Conservation (phyloP, 2,113 vertebrate species). For the Toxotes jaculatrix region DNA sequence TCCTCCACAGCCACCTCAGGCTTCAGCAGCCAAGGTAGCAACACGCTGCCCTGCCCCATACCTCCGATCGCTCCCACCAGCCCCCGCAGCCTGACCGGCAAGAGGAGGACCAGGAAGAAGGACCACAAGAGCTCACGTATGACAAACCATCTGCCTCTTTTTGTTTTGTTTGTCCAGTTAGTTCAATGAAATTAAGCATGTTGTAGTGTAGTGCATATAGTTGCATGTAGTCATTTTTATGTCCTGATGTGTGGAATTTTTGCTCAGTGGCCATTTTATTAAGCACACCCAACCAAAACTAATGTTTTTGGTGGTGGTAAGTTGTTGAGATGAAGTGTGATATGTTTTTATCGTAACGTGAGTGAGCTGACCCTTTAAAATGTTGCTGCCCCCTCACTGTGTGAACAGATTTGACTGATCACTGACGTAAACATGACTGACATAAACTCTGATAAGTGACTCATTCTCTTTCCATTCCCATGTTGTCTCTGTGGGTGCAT, state of each 20-base stretch:
- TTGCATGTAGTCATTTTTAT: constrained; percentile 3
- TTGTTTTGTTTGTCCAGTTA: not conserved
- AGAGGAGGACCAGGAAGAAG: constrained; percentile 90
- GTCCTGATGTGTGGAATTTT: not conserved
- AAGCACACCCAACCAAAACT: not conserved
- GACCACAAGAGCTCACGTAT: constrained; percentile 95
- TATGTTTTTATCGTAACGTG: not conserved
- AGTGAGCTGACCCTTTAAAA: constrained; percentile 16
- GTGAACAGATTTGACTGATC: constrained; percentile 54
- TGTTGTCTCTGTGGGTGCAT: constrained; percentile 47
- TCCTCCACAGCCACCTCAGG: constrained; percentile 89
- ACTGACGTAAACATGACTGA: constrained; percentile 55
- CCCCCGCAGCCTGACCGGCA: constrained; percentile 88
- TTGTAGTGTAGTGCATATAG: too few species aligned
- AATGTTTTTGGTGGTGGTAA: not conserved
- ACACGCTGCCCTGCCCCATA: constrained; percentile 84
- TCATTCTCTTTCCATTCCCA: constrained; percentile 48
- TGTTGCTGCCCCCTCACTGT: constrained; percentile 3
- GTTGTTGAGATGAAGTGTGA: not conserved
- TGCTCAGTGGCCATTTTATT: not conserved
- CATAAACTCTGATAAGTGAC: constrained; percentile 53
- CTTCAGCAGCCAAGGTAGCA: constrained; percentile 90
- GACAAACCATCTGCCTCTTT: constrained; percentile 38
- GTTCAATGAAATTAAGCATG: not conserved
- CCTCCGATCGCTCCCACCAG: constrained; percentile 87